Percentiles rank a stretch among this genome's conserved stretches.
These are phyloP conservation scores for Drosophila yooni DNA, from an alignment of 2,888 invertebrate genomes.

Conservation along the genomic window DNA sequence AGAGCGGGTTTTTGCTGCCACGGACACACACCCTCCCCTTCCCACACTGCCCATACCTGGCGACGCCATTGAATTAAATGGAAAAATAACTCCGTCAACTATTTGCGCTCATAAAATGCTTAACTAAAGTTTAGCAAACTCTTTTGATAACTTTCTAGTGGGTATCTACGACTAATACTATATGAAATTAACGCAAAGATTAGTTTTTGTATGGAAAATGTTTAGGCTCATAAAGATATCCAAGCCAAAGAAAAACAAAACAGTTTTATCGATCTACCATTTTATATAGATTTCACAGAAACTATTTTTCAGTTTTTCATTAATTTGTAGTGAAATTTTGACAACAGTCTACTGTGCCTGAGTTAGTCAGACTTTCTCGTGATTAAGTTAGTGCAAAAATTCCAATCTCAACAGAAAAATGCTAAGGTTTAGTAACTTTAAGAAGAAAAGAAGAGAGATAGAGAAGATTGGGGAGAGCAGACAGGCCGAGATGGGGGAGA, in stretches of 20 bases:
- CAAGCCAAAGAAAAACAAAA: accelerated
- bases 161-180: neutral
- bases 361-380: neutral
- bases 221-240: no score
- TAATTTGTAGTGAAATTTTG: neutral
- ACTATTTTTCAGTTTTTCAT: neutral
- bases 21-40: neutral
- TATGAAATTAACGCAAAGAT: neutral
- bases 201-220: neutral
- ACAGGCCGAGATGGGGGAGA: neutral
- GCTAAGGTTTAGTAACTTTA: neutral
- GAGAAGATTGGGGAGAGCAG: neutral
- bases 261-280: neutral
- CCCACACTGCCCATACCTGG: no score
- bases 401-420: neutral
- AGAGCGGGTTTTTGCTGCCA: neutral
- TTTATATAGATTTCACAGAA: neutral
- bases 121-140: neutral
- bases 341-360: accelerated
- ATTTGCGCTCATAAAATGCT: neutral
- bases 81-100: neutral
- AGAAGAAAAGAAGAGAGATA: neutral
- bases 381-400: neutral
- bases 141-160: neutral
- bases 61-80: neutral